phyloP scores from a whole-genome alignment of 2,113 vertebrate genomes.

The Eretmochelys imbricata region DNA sequence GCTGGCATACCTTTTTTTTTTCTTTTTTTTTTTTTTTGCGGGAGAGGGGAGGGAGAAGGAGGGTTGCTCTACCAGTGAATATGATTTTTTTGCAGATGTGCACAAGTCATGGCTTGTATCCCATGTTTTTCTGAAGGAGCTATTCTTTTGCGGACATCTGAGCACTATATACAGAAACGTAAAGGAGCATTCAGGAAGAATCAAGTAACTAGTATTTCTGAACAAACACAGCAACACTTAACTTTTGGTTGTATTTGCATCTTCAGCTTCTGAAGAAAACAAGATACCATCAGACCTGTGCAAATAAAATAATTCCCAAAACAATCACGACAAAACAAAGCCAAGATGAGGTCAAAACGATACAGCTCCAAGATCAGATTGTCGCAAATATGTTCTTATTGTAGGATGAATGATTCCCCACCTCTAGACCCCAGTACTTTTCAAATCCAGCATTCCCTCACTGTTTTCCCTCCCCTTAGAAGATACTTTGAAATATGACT shows the following conservation, averaged over 20 bases:
- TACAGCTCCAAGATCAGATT: not conserved
- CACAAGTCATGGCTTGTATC: not conserved
- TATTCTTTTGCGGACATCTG: fast-evolving
- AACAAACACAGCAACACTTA: not conserved
- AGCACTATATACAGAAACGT: not conserved
- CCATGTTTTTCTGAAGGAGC: not conserved
- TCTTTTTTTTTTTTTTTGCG: not conserved
- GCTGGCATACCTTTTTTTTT: conserved; percentile 4
- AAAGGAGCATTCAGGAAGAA: not conserved
- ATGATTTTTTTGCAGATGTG: not conserved
- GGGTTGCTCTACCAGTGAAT: conserved; percentile 2
- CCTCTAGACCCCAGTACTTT: not conserved
- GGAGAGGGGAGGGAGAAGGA: not conserved
- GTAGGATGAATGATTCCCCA: not conserved
- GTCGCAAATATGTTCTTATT: not conserved
- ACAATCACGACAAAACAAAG: not conserved
- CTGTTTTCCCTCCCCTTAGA: not conserved
- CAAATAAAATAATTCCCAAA: not conserved
- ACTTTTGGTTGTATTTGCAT: not conserved
- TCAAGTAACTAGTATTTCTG: not conserved
- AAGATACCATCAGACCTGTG: not conserved
- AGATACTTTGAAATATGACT: not conserved
- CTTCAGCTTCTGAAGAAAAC: not conserved
- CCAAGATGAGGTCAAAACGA: not conserved
- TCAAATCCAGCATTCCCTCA: not conserved